Evolutionary conservation across 2,113 vertebrate species (phyloP).

Genomic region (Anser cygnoides): DNA sequence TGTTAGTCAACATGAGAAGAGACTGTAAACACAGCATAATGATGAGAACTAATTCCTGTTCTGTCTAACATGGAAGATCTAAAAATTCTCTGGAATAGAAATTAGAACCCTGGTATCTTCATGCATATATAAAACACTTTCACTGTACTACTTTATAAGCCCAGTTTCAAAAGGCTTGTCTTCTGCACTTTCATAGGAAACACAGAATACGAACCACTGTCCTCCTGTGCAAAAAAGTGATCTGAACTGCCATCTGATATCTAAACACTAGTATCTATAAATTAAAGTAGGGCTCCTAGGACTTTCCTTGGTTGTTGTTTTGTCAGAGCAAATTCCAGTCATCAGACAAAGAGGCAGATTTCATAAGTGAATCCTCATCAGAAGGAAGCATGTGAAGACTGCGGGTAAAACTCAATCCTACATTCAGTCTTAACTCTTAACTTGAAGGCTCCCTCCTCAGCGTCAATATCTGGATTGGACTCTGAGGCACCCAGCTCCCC

Average conservation of each 20-base stretch:
- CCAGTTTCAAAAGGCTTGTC: background rate
- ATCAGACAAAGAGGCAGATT: background rate
- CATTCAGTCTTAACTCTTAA: background rate
- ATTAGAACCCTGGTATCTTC: background rate
- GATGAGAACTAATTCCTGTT: background rate
- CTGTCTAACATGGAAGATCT: background rate
- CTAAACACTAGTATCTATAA: background rate
- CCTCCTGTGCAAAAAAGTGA: background rate
- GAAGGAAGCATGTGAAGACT: fast-evolving
- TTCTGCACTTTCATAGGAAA: background rate
- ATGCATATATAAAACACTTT: background rate
- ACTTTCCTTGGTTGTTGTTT: background rate
- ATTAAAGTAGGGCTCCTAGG: background rate
- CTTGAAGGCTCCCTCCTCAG: background rate
- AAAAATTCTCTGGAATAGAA: background rate
- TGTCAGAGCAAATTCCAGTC: background rate
- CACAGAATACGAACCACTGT: background rate
- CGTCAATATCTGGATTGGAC: background rate
- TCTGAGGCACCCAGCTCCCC: background rate
- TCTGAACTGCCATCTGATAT: background rate
- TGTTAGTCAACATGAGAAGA: background rate
- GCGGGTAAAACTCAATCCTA: background rate
- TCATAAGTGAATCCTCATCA: background rate
- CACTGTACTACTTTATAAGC: background rate
- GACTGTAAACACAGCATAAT: background rate